Percentiles rank a stretch among this genome's conserved stretches.
Evolutionary conservation across 2,888 invertebrate genomes (phyloP).

Genomic region (Calameuta pallipes): DNA sequence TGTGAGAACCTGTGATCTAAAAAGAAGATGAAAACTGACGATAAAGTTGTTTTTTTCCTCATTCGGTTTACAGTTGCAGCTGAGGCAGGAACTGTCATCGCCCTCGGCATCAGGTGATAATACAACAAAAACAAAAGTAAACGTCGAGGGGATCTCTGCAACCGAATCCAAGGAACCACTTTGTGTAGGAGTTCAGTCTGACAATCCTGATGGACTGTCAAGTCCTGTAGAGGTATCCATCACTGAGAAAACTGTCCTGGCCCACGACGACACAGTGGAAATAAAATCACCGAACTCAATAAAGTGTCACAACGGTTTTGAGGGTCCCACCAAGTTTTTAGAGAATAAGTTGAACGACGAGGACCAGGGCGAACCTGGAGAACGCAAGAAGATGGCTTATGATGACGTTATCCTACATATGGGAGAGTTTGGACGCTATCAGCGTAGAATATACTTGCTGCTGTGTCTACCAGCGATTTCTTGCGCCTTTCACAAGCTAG

Average conservation of each 20-base stretch:
- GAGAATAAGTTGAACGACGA: background rate
- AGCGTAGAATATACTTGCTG: slow-evolving; percentile 75
- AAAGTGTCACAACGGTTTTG: background rate
- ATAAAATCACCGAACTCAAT: background rate
- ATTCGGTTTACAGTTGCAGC: background rate
- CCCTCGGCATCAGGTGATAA: background rate
- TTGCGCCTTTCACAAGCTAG: slow-evolving; percentile 80
- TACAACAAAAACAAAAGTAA: background rate
- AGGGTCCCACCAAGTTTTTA: background rate
- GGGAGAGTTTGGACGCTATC: slow-evolving; percentile 80
- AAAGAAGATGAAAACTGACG: background rate
- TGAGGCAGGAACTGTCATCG: background rate
- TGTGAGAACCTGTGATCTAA: background rate
- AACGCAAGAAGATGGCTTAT: slow-evolving; percentile 72
- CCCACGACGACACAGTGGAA: background rate
- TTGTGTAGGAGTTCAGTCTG: background rate
- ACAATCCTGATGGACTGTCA: background rate
- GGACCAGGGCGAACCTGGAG: background rate
- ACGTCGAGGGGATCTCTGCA: background rate
- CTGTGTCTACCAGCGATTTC: slow-evolving; percentile 78
- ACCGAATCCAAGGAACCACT: slow-evolving; percentile 11
- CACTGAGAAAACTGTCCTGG: background rate
- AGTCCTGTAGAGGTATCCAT: background rate
- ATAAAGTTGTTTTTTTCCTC: background rate
- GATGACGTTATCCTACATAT: slow-evolving; percentile 76